phyloP scores from a whole-genome alignment of 1,140 invertebrate genomes.

The Leptestheria dahalacensis region DNA sequence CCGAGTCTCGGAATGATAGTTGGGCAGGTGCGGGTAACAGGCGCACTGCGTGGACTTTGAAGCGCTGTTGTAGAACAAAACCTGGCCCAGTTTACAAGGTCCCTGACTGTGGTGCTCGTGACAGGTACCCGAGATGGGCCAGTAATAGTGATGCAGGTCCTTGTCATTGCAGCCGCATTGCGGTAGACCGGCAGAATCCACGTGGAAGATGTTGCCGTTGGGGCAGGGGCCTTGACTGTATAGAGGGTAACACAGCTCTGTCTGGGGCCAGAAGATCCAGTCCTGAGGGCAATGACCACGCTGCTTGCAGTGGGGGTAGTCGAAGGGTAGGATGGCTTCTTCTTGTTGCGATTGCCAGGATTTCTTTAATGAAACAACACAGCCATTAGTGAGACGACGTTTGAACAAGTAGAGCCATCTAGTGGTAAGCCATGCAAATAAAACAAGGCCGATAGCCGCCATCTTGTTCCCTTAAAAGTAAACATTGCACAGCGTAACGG shows the following conservation, averaged over 20 bases:
- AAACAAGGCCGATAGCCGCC: no score
- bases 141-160: slow-evolving; percentile 31
- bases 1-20: slow-evolving; percentile 46
- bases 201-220: slow-evolving; percentile 44
- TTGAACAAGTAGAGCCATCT: no score
- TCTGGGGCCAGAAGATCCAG: slow-evolving; percentile 40
- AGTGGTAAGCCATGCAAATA: no score
- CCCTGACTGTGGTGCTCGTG: slow-evolving; percentile 60
- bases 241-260: slow-evolving; percentile 50
- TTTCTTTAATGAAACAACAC: no score
- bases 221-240: slow-evolving; percentile 54
- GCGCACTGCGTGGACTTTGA: slow-evolving; percentile 48
- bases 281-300: slow-evolving; percentile 10
- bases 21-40: slow-evolving; percentile 46
- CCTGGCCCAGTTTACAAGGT: slow-evolving; percentile 52
- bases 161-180: slow-evolving; percentile 16
- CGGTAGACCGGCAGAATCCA: background rate
- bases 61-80: slow-evolving; percentile 38
- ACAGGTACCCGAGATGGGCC: slow-evolving; percentile 39
- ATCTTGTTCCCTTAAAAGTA: no score
- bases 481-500: no score
- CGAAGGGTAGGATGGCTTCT: slow-evolving; percentile 1
- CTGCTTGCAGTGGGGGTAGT: slow-evolving; percentile 3
- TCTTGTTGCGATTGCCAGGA: background rate
- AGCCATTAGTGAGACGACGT: no score